Evolutionary conservation across 2,888 invertebrate species (phyloP).

Genomic region (Sylvicola cinctus): DNA sequence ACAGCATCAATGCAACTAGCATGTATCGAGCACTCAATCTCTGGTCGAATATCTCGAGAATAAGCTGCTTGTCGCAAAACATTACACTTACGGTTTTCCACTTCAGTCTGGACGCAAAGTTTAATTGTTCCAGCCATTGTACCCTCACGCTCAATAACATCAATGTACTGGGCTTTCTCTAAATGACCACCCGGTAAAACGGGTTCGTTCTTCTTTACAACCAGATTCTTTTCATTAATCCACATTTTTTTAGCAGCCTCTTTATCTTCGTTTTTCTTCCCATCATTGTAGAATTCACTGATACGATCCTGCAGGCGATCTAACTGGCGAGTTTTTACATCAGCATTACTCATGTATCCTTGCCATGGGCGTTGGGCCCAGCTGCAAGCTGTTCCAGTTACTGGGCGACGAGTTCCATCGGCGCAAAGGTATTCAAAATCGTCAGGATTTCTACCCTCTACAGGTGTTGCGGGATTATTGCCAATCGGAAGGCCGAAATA

Average conservation of each 20-base stretch:
- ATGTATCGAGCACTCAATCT: conserved; percentile 52
- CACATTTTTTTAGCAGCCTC: conserved; percentile 13
- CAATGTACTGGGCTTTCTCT: conserved; percentile 41
- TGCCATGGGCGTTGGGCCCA: conserved; percentile 82
- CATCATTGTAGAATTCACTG: conserved; percentile 20
- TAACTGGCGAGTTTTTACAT: conserved; percentile 27
- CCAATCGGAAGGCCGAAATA: conserved; percentile 55
- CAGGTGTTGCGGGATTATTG: conserved; percentile 30
- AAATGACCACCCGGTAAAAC: conserved; percentile 38
- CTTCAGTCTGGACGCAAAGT: conserved; percentile 42
- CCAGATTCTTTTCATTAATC: conserved; percentile 6
- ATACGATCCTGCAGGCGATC: conserved; percentile 20
- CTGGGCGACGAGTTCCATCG: conserved; percentile 48
- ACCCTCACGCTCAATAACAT: conserved; percentile 52
- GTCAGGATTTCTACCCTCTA: conserved; percentile 34
- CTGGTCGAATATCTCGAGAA: conserved; percentile 59
- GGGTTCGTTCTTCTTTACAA: conserved; percentile 26
- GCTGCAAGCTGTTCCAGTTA: conserved; percentile 44
- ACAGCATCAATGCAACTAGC: conserved; percentile 25
- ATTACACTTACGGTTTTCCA: conserved; percentile 53
- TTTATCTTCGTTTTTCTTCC: conserved; percentile 18
- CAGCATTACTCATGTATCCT: conserved; percentile 48
- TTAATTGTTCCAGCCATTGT: conserved; percentile 40
- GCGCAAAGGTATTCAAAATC: conserved; percentile 60
- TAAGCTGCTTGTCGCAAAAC: conserved; percentile 48